Conservation (phyloP, 2,797 vertebrate genomes). For the Diplodus puntazzo region DNA sequence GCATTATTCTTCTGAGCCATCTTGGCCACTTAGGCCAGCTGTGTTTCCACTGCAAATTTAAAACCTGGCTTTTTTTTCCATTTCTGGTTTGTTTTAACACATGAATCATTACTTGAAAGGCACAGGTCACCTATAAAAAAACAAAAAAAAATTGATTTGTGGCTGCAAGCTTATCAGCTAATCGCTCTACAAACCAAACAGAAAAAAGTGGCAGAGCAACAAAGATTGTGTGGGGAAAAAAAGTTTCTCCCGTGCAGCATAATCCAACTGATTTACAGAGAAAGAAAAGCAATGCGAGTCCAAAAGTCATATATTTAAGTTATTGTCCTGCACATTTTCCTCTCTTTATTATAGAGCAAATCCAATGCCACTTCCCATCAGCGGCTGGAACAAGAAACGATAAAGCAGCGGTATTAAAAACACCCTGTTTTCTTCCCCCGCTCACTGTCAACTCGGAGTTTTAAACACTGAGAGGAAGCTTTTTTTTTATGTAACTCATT, state of each 20-base stretch:
- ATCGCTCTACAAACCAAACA: background rate
- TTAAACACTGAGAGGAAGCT: background rate
- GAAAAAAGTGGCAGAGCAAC: background rate
- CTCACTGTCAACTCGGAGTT: constrained; percentile 10
- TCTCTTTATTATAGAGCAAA: background rate
- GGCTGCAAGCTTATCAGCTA: background rate
- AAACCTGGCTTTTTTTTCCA: constrained; percentile 44
- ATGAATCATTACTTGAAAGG: constrained; percentile 6
- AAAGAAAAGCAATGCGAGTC: background rate
- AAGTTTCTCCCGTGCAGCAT: background rate
- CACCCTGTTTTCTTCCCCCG: constrained; percentile 5
- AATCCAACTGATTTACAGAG: background rate
- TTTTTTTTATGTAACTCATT: background rate
- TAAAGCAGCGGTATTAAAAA: constrained; percentile 5
- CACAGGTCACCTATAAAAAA: constrained; percentile 5
- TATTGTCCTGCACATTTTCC: background rate
- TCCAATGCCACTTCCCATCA: constrained; percentile 1
- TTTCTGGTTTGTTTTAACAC: constrained; percentile 36
- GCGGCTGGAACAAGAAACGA: background rate
- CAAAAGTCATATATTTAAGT: background rate
- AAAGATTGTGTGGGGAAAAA: background rate
- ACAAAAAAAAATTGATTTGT: no score
- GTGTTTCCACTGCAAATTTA: constrained; percentile 45
- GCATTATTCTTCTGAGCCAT: constrained; percentile 60
- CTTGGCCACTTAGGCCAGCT: constrained; percentile 58